These are phyloP conservation scores for Rhinatrema bivittatum DNA, from an alignment of 2,797 vertebrate genomes.

Conservation along the genomic window DNA sequence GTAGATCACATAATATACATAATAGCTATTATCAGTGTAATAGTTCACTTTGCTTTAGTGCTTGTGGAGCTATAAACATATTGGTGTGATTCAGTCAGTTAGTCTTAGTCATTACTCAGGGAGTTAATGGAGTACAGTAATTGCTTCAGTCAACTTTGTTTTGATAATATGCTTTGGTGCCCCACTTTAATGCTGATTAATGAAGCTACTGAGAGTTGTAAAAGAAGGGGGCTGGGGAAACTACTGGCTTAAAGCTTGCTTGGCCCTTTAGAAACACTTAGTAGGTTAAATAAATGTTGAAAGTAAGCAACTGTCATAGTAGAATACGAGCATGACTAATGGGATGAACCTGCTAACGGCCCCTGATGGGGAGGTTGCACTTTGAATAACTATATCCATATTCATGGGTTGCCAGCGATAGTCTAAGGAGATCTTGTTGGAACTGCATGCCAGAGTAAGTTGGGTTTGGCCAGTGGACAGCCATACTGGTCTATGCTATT, in stretches of 20 bases:
- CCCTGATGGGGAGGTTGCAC: neutral
- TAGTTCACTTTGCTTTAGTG: conserved; percentile 29
- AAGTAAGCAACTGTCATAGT: conserved; percentile 3
- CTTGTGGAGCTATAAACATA: conserved; percentile 55
- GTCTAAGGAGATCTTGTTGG: too few relatives aligned
- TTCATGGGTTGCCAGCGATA: too few relatives aligned
- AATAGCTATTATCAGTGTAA: conserved; percentile 26
- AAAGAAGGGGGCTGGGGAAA: conserved; percentile 12
- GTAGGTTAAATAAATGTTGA: neutral
- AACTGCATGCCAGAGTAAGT: too few relatives aligned
- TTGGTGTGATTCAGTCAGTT: conserved; percentile 62
- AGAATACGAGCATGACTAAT: too few relatives aligned
- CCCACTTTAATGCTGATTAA: conserved; percentile 65
- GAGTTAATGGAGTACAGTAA: conserved; percentile 71
- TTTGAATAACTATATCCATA: neutral
- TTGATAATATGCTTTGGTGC: conserved; percentile 48
- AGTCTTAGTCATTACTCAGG: conserved; percentile 49
- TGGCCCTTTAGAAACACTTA: conserved; percentile 4
- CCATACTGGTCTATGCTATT: too few relatives aligned
- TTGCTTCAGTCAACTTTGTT: conserved; percentile 61
- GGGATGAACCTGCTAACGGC: neutral
- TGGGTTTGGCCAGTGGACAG: too few relatives aligned
- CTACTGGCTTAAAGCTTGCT: conserved; percentile 4
- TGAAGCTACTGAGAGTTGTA: conserved; percentile 51
- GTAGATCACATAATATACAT: conserved; percentile 3